Base-by-base conservation (phyloP, 2,888 invertebrate genomes). In the Temnothorax ravouxi region DNA sequence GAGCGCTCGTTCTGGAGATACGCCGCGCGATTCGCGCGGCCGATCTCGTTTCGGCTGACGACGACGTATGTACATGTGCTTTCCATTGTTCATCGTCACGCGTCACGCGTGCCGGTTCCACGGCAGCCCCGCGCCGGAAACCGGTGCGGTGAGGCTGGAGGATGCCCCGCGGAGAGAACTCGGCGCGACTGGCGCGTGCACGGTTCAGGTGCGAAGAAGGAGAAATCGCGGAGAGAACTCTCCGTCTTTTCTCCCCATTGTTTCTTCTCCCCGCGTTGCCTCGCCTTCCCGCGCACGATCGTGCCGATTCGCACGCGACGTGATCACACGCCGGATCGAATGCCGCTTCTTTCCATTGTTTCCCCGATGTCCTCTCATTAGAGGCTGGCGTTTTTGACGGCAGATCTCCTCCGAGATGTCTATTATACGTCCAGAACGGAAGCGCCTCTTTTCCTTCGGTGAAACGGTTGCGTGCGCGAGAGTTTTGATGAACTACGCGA, bases 21-120 rank as follows among this genome's bases (percentile, higher is more conserved):
- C 25, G n/a, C 29, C 79, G 71, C 52, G 47, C 52, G 47, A 81
- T 84, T 84, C 83, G 41, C 88, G 77, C 34, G 44, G 25, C 44
- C 82, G 76, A 74, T 75, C 72, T 77, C 74, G 83, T 80, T 74
- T 83, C 72, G 59, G 76, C 80, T 69, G 79, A 62, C 86, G 81
- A 74, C 84, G 67, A 62, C 62, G 80, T 9, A 62, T 56, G 80
- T 9, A 9, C 74, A 72, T 41, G 34, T 84, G 87, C 85, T 88
- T 83, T 80, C 83, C 62, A 88, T 88, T 88, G 88, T 88, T 88
- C 85, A 64, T 67, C 88, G 89, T 88, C 85, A 84, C 89, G 88
- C 85, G 76, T 54, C 83, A 84, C 89, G 88, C 85, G 76, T 54
- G 80, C 56, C 87, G 87, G 18, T 83, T 88, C 69, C 75, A 61